Evolutionary conservation across 2,797 vertebrate species (phyloP), one percentile per base, ranked within the genome.

Genomic region (Cercopithecus petaurista): DNA sequence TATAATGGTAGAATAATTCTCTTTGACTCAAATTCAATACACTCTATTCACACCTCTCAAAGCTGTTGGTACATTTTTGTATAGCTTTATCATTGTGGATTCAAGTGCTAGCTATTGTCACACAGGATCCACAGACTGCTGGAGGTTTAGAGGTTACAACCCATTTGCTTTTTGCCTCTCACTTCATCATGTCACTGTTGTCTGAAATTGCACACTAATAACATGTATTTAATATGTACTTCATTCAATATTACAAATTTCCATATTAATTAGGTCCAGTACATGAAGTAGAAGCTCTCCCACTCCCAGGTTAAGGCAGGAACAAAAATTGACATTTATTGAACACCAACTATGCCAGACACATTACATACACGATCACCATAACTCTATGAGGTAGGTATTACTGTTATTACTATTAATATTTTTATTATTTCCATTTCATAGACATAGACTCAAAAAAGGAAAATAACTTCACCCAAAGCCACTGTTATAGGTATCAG

Each of bases 21-120:
- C 95, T 98, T 81, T 95, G 97, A 95, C 50, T 97, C 96, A 84
- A 96, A 97, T 82, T 84, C 80, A 95, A 28, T 96, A 79, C 30
- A 4, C 77, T 97, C 96, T 90, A 48, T 98, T 97, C 57, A 96
- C 80, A 96, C 92, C 94, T 87, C 95, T 98, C 95, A 96, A 19
- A 92, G 87, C 39, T 97, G 84, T 92, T 75, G 85, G 92, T 94
- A 81, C 82, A 61, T 96, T 92, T 98, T 59, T n/a, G 14, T 70
- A 67, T 30, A 75, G 26, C 93, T 98, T 96, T 96, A 83, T 97
- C 81, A 59, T 87, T 73, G 46, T 87, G 12, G 77, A 93, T 98
- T 89, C 82, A 9, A 96, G 97, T 85, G 76, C 76, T 50, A 50
- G 70, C 93, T 90, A 91, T 86, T 85, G 77, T 94, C 95, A 83